Conservation (phyloP, 2,888 invertebrate genomes). For the Ariolimax columbianus region DNA sequence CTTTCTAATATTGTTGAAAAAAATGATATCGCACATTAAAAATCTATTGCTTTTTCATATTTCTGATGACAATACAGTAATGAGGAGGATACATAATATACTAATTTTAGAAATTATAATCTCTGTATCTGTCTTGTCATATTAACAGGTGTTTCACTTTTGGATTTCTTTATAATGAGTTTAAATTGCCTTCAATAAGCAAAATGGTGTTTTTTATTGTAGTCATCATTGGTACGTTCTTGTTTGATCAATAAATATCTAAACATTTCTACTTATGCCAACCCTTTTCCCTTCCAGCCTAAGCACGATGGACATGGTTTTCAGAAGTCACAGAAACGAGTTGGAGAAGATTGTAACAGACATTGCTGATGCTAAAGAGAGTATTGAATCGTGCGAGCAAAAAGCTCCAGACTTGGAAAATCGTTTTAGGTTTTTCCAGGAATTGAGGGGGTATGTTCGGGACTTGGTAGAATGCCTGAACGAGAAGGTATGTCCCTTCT, state of each 20-base stretch:
- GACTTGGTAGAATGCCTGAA: conserved; percentile 98
- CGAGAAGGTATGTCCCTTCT: conserved; percentile 87
- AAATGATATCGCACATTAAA: too few relatives aligned
- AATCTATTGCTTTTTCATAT: too few relatives aligned
- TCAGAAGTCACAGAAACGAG: conserved; percentile 81
- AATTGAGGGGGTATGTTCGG: conserved; percentile 94
- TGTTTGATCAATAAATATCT: not conserved
- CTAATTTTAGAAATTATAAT: too few relatives aligned
- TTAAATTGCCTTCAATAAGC: too few relatives aligned
- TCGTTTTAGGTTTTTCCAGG: conserved; percentile 95
- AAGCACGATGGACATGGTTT: conserved; percentile 82
- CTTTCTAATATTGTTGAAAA: too few relatives aligned
- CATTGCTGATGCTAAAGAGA: conserved; percentile 80
- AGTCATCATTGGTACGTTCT: too few relatives aligned
- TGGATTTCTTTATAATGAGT: too few relatives aligned
- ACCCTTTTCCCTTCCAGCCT: conserved; percentile 79
- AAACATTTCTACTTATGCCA: conserved; percentile 20
- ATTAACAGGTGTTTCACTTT: too few relatives aligned
- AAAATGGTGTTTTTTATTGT: too few relatives aligned
- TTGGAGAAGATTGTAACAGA: conserved; percentile 80
- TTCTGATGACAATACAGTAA: too few relatives aligned
- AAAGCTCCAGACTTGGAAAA: conserved; percentile 86
- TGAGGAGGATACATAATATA: too few relatives aligned
- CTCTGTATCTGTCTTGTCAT: too few relatives aligned
- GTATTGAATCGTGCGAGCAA: conserved; percentile 80